Conservation (phyloP, 2,113 vertebrate genomes). For the Benitochromis conjunctus region DNA sequence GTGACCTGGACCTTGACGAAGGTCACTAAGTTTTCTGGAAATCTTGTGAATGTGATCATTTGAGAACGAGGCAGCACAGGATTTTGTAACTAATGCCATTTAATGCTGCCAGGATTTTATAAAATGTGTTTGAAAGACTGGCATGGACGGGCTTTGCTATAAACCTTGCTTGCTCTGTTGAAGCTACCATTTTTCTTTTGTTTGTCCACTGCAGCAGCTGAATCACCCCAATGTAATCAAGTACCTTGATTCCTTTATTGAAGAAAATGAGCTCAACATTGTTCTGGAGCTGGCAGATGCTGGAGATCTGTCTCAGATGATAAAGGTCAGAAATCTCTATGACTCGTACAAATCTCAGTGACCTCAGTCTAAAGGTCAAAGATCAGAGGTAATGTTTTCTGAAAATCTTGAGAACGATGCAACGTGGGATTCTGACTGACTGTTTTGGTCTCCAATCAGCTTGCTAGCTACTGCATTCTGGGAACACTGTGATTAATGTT, state of each 20-base stretch:
- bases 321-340: conserved; percentile 78
- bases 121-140: background rate
- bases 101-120: background rate
- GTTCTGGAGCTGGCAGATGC: conserved; percentile 95
- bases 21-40: background rate
- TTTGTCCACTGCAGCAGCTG: conserved; percentile 81
- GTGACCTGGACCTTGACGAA: background rate
- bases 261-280: conserved; percentile 94
- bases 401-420: background rate
- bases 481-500: too few relatives aligned
- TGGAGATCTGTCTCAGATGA: conserved; percentile 95
- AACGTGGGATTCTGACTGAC: background rate
- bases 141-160: background rate
- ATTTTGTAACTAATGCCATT: background rate
- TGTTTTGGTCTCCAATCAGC: too few relatives aligned
- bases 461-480: too few relatives aligned
- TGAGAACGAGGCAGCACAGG: background rate
- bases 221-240: conserved; percentile 97
- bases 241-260: conserved; percentile 94
- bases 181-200: background rate
- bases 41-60: background rate
- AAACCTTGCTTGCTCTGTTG: background rate
- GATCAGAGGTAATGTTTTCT: background rate
- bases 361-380: background rate
- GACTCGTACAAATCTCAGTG: background rate